These are phyloP conservation scores for Odocoileus virginianus DNA, from an alignment of 2,113 vertebrate genomes.

Conservation along the genomic window DNA sequence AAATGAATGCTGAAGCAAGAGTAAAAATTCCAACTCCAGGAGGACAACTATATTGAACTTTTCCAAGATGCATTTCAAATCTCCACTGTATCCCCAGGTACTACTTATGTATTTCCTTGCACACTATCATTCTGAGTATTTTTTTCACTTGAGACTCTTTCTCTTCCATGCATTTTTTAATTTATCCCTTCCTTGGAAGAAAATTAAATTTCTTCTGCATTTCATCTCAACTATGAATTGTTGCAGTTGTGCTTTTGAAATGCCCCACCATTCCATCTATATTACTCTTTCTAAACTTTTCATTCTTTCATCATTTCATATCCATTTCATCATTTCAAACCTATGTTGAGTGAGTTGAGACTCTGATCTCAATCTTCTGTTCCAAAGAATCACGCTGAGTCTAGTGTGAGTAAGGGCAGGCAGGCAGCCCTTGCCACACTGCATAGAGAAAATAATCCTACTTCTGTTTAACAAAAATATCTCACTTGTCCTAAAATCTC, in stretches of 20 bases:
- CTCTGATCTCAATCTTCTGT: background rate
- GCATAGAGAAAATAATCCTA: background rate
- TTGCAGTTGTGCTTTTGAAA: background rate
- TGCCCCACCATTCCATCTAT: background rate
- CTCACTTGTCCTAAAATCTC: background rate
- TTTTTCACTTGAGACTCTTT: background rate
- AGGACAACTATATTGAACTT: too few species aligned
- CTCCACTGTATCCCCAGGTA: background rate
- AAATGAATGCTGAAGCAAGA: background rate
- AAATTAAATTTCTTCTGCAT: background rate
- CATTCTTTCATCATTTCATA: background rate
- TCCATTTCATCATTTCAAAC: background rate
- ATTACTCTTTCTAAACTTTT: background rate
- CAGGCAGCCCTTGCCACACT: background rate
- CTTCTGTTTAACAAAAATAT: background rate
- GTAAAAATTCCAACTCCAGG: background rate
- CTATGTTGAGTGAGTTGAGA: background rate
- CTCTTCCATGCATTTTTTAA: background rate
- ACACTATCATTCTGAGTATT: background rate
- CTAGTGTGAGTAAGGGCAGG: background rate
- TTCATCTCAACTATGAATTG: background rate
- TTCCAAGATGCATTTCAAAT: background rate
- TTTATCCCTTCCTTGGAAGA: background rate
- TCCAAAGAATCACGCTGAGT: background rate
- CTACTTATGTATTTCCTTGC: background rate